Conservation (phyloP, 1,140 invertebrate species). For the Gryon sp. region DNA sequence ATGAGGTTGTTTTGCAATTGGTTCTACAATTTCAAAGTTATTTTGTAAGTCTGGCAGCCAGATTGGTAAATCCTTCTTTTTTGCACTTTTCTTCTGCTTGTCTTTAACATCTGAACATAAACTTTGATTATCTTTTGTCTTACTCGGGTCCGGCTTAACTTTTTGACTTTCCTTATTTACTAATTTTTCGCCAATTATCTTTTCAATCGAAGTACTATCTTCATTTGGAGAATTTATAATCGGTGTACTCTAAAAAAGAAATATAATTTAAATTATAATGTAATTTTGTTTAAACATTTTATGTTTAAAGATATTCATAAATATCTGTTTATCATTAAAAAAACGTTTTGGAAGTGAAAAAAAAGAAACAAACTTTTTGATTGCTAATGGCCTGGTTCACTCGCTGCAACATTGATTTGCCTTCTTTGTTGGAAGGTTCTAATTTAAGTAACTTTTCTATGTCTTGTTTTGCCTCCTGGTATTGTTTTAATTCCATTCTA, state of each 20-base stretch:
- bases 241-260: constrained; percentile 10
- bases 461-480: constrained; percentile 84
- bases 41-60: constrained; percentile 74
- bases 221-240: background rate
- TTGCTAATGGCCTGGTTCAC: constrained; percentile 80
- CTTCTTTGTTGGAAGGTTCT: constrained; percentile 86
- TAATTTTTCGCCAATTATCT: constrained; percentile 50
- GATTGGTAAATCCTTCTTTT: constrained; percentile 68
- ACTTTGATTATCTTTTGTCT: constrained; percentile 5
- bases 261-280: constrained; percentile 7
- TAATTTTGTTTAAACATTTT: too few species aligned
- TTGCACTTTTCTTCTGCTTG: constrained; percentile 22
- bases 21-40: constrained; percentile 80
- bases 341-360: background rate
- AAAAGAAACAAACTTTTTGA: constrained; percentile 66
- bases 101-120: background rate
- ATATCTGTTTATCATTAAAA: too few species aligned
- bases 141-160: too few species aligned
- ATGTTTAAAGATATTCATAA: too few species aligned
- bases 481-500: constrained; percentile 82
- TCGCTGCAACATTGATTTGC: constrained; percentile 81
- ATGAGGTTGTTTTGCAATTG: constrained; percentile 83
- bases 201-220: constrained; percentile 37
- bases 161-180: constrained; percentile 17
- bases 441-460: constrained; percentile 83